These are phyloP conservation scores for Collichthys lucidus DNA, from an alignment of 2,113 vertebrate species.

Conservation along the genomic window DNA sequence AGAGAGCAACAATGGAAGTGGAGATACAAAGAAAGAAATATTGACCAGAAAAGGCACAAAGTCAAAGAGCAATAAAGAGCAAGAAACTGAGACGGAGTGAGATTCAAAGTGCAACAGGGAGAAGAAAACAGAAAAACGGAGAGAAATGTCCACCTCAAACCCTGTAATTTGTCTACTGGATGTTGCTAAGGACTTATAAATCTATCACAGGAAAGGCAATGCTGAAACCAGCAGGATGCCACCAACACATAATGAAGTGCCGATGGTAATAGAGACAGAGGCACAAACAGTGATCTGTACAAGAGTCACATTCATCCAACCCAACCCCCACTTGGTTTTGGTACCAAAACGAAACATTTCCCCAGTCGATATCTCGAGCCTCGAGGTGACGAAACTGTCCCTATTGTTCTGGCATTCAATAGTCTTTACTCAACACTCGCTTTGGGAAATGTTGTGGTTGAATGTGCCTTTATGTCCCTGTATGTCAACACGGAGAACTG, in stretches of 20 bases:
- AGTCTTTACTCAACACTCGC: slow-evolving; percentile 54
- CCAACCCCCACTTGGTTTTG: not conserved
- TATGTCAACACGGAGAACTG: slow-evolving; percentile 32
- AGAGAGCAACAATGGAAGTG: slow-evolving; percentile 42
- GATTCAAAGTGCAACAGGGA: slow-evolving; percentile 42
- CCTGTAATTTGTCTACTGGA: slow-evolving; percentile 50
- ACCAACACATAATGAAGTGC: slow-evolving; percentile 65
- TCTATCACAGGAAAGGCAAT: slow-evolving; percentile 51
- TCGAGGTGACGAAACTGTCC: slow-evolving; percentile 57
- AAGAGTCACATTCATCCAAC: slow-evolving; percentile 40
- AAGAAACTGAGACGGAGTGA: slow-evolving; percentile 50
- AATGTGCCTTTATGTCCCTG: slow-evolving; percentile 34
- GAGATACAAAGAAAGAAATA: slow-evolving; percentile 63
- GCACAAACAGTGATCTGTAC: slow-evolving; percentile 58
- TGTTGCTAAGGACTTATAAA: slow-evolving; percentile 55
- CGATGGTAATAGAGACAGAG: slow-evolving; percentile 64
- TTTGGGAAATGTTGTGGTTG: slow-evolving; percentile 40
- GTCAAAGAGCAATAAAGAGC: slow-evolving; percentile 58
- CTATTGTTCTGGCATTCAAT: slow-evolving; percentile 52
- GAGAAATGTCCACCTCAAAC: slow-evolving; percentile 44
- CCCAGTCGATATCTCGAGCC: slow-evolving; percentile 33
- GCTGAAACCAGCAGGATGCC: slow-evolving; percentile 56
- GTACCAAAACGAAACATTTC: slow-evolving; percentile 42
- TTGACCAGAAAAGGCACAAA: slow-evolving; percentile 41
- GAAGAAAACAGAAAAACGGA: slow-evolving; percentile 39